Evolutionary conservation across 2,888 invertebrate species (phyloP).

Genomic region (Drosophila formosana): DNA sequence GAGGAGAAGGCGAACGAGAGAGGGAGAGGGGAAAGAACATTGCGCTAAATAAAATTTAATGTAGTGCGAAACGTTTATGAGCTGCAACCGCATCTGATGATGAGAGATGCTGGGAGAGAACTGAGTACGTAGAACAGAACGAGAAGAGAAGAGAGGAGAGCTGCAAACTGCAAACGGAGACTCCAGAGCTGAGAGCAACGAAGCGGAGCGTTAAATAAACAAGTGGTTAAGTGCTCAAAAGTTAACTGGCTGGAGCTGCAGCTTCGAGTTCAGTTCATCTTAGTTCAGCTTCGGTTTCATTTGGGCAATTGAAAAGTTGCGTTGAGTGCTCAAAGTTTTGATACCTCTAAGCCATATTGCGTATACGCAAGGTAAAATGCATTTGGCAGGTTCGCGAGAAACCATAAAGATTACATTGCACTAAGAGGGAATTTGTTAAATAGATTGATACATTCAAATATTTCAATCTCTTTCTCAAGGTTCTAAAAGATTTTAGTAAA

Average conservation of each 20-base stretch:
- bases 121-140: background rate
- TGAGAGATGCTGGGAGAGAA: slow-evolving; percentile 45
- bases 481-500: too few species aligned
- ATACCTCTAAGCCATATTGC: slow-evolving; percentile 33
- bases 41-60: slow-evolving; percentile 79
- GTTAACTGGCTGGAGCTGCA: slow-evolving; percentile 46
- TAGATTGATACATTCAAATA: too few species aligned
- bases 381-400: slow-evolving; percentile 26
- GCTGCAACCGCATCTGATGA: slow-evolving; percentile 75
- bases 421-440: background rate
- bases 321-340: slow-evolving; percentile 43
- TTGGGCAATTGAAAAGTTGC: slow-evolving; percentile 69
- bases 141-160: slow-evolving; percentile 4
- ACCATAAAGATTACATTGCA: background rate
- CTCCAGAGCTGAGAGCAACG: slow-evolving; percentile 53
- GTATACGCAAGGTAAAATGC: slow-evolving; percentile 55
- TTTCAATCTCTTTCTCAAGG: too few species aligned
- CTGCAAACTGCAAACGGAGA: slow-evolving; percentile 2
- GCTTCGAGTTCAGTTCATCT: slow-evolving; percentile 28
- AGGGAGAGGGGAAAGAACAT: slow-evolving; percentile 19
- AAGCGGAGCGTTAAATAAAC: slow-evolving; percentile 76
- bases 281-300: slow-evolving; percentile 29
- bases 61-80: slow-evolving; percentile 81
- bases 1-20: background rate
- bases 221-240: slow-evolving; percentile 73